Evolutionary conservation across 1,140 invertebrate species (phyloP), one percentile per base, ranked within the genome.

Genomic region (Drosophila tsacasi): DNA sequence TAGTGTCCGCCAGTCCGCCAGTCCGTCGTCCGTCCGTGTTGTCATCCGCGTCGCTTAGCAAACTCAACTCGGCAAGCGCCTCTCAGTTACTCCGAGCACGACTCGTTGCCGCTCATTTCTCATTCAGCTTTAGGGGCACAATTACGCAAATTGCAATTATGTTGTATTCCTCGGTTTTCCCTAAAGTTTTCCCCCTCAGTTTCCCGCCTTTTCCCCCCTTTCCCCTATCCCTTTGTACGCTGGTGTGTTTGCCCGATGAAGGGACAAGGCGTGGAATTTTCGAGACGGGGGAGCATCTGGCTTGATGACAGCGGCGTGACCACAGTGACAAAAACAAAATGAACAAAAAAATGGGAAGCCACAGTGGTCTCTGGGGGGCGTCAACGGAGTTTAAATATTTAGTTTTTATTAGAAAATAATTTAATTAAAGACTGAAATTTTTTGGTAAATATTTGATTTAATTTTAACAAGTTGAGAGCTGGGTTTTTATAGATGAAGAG

Each of bases 71-170:
- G 54, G 54, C 19, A 23, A 55, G 54, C 54, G 52, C 77, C 58
- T 80, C 79, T 76, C 78, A 81, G 62, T 78, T 71, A 59, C 79
- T 67, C 79, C 37, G 44, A 40, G 67, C 76, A 72, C 67, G 76
- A 76, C 61, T 76, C 71, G 61, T 60, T 57, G 69, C 69, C 68
- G 76, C 75, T 83, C 79, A 82, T 83, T 83, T 83, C 75, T 83
- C 81, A 83, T 83, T 83, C 80, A 83, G 76, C 81, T 83, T 82
- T 83, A 67, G 69, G 81, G 81, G 76, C 80, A 83, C 76, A 83
- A 83, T 83, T 83, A 83, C 76, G 80, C 80, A 83, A 83, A 83
- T 83, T 83, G 81, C 81, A 83, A 83, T 83, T 83, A 83, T 83
- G 80, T 79, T 83, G 69, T 79, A 74, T 82, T 81, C 63, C 80